Base-by-base conservation (phyloP, 2,888 invertebrate genomes). In the Apodemia mormo region DNA sequence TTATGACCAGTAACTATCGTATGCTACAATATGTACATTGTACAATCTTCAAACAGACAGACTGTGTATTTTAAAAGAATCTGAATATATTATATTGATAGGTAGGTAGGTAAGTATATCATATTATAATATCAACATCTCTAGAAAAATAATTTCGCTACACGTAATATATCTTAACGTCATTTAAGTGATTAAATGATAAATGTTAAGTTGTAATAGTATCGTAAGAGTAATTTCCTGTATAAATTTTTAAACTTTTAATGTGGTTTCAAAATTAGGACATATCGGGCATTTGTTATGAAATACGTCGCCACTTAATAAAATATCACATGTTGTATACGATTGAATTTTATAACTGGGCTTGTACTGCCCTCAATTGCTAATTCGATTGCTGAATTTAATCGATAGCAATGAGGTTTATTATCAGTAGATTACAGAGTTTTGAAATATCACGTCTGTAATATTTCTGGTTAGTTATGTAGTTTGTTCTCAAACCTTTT, bases 131-230 rank as follows among this genome's bases (percentile, higher is more conserved):
- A 22, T 22, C 22, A 22, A 22, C 0, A 22, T 22, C 22, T 22
- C 22, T 22, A 22, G 22, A 22, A 22, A 22, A 22, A 22, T 22
- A 22, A 29, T 56, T 56, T 56, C n/a, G 22, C n/a, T 29, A 30
- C 30, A 10, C 30, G 10, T 4, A 58, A 58, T 33, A 30, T 29
- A 30, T 58, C 6, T 58, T 58, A 12, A 58, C 12, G 58, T 58
- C 3, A 58, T 58, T 30, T 29, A 12, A 12, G 10, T 30, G 58
- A 30, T 58, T 56, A 37, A 29, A 56, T 67, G 56, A 40, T 14
- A 67, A 37, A 22, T 54, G 40, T 37, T 12, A 22, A 40, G 9
- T 5, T 56, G 33, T 74, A 71, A 75, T 72, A 72, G 72, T 76
- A 74, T 12, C 49, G 49, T 49, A 49, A 49, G 12, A 45, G 30